Conservation (phyloP, 2,797 vertebrate species). For the Myotis vivesi region DNA sequence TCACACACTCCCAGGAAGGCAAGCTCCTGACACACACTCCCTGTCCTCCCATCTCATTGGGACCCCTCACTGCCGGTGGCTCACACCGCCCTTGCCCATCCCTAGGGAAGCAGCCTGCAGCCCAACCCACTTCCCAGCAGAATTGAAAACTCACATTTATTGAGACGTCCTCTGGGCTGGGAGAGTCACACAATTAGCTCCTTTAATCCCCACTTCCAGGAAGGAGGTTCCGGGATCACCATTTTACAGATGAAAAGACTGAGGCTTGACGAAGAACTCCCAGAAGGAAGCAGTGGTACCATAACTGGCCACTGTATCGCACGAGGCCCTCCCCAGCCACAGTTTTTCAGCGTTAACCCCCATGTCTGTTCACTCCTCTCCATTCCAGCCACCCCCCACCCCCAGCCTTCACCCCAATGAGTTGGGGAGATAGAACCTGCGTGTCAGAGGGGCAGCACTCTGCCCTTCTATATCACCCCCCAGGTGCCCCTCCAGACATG, state of each 20-base stretch:
- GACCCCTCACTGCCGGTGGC: not conserved
- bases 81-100: not conserved
- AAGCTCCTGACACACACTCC: not conserved
- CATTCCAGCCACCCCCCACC: too few species aligned
- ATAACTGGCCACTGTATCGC: not conserved
- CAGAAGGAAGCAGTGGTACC: not conserved
- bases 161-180: not conserved
- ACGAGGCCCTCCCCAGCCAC: not conserved
- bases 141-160: not conserved
- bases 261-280: not conserved
- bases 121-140: not conserved
- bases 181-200: not conserved
- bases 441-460: not conserved
- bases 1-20: not conserved
- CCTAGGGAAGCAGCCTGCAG: not conserved
- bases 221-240: not conserved
- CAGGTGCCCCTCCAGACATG: not conserved
- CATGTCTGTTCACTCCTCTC: not conserved
- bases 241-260: not conserved
- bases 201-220: not conserved
- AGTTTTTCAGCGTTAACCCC: fast-evolving
- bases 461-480: not conserved
- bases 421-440: not conserved
- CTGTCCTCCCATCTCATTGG: not conserved
- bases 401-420: not conserved